A percentile compares a stretch with the other conserved stretches of the same genome.
Evolutionary conservation across 2,113 vertebrate species (phyloP).

Genomic region (Poecile atricapillus): DNA sequence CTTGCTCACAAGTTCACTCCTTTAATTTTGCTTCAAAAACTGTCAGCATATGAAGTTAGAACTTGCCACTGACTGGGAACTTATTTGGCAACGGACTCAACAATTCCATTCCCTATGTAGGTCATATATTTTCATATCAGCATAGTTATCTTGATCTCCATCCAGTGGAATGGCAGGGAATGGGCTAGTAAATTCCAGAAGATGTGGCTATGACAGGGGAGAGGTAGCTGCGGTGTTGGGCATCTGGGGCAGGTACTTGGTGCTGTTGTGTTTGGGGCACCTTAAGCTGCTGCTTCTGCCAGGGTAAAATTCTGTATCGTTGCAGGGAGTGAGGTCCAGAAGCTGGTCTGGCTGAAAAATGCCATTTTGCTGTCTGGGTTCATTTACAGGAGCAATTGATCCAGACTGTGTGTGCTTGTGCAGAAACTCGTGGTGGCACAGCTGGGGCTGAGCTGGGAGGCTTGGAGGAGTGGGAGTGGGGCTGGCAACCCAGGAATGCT

Average conservation of each 20-base stretch:
- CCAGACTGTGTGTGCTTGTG: not conserved
- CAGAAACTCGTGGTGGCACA: not conserved
- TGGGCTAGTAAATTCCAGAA: not conserved
- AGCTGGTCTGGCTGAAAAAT: not conserved
- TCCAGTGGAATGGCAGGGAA: not conserved
- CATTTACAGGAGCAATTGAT: not conserved
- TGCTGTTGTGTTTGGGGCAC: not conserved
- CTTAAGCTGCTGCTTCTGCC: not conserved
- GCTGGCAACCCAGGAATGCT: not conserved
- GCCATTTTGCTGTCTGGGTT: not conserved
- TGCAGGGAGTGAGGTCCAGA: not conserved
- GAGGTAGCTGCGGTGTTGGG: not conserved
- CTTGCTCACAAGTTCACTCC: not conserved
- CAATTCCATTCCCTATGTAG: not conserved
- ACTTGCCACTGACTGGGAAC: not conserved
- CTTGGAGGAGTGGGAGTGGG: not conserved
- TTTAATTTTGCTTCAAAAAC: slow-evolving; percentile 5
- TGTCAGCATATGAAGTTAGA: not conserved
- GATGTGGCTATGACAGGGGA: not conserved
- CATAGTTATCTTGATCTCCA: not conserved
- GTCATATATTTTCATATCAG: not conserved
- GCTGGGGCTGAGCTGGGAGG: not conserved
- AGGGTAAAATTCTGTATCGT: not conserved
- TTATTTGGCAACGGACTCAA: not conserved
- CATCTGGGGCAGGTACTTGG: fast-evolving